These are phyloP conservation scores for Hyaena hyaena DNA, from an alignment of 2,113 vertebrate species.

Conservation along the genomic window DNA sequence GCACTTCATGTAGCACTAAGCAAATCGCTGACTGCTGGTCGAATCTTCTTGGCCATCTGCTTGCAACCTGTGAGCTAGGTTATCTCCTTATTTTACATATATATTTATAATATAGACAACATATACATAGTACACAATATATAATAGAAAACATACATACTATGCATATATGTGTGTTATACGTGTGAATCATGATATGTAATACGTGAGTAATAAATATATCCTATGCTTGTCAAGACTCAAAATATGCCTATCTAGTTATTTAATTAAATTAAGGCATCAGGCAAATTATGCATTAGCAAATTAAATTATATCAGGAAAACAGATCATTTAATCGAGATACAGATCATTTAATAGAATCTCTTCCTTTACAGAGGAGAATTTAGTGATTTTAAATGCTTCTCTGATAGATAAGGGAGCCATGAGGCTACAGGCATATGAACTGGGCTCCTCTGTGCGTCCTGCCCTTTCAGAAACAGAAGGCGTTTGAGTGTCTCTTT, in stretches of 20 bases:
- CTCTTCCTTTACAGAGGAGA: not conserved
- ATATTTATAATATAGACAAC: not conserved
- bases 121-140: not conserved
- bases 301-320: conserved; percentile 25
- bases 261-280: conserved; percentile 54
- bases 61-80: not conserved
- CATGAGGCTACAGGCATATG: not conserved
- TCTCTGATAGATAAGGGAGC: not conserved
- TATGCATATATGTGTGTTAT: no score
- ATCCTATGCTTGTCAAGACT: not conserved
- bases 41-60: not conserved
- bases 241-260: not conserved
- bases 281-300: not conserved
- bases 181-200: not conserved
- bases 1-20: no score
- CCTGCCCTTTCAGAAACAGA: not conserved
- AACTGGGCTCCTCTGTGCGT: not conserved
- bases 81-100: not conserved
- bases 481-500: not conserved
- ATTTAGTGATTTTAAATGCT: not conserved
- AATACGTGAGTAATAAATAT: not conserved
- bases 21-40: no score
- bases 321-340: not conserved
- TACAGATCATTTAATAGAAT: not conserved
- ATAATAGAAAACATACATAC: not conserved